Evolutionary conservation across 2,888 invertebrate species (phyloP), one percentile per base, ranked within the genome.

Genomic region (Vanessa cardui): DNA sequence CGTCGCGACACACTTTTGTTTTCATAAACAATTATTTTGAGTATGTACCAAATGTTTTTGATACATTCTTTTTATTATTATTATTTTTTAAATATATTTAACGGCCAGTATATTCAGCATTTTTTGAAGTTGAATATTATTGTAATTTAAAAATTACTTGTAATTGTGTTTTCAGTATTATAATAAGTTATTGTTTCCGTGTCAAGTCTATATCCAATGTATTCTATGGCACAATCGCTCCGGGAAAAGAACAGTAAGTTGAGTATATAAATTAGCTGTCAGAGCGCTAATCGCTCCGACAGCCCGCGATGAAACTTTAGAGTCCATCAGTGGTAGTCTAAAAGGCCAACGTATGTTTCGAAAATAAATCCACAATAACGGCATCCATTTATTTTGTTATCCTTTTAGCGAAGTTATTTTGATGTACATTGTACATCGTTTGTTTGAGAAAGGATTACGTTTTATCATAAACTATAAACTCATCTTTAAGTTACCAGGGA

Each of bases 181-280:
- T n/a, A 7, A 15, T 16, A 31, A 16, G 70, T 66, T 70, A 70
- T 71, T 50, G 9, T 5, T 12, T 16, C 31, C 73, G 73, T 78
- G 82, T 72, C 83, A 64, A 75, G 73, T 89, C 89, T 89, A 82
- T 72, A 73, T 69, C 78, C 21, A 74, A 63, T 62, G 46, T 68
- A 66, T 77, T 82, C 86, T 86, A 77, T 77, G 80, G 75, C 49
- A 75, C 76, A 77, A 80, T 82, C 83, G 83, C 83, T 77, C 83
- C 83, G 79, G 80, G 86, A 92, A 92, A 91, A 92, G 90, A 89
- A 85, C 85, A 80, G 89, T 91, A 89, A 90, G 89, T 91, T 89
- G 89, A 89, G 89, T 90, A 89, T 88, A 92, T 92, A 92, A 92
- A 92, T 92, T 91, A 92, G 90, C 91, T 92, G 92, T 92, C 92